Percentiles rank a stretch among this genome's conserved stretches.
phyloP scores from a whole-genome alignment of 2,888 invertebrate genomes.

The Eupithecia subumbrata region DNA sequence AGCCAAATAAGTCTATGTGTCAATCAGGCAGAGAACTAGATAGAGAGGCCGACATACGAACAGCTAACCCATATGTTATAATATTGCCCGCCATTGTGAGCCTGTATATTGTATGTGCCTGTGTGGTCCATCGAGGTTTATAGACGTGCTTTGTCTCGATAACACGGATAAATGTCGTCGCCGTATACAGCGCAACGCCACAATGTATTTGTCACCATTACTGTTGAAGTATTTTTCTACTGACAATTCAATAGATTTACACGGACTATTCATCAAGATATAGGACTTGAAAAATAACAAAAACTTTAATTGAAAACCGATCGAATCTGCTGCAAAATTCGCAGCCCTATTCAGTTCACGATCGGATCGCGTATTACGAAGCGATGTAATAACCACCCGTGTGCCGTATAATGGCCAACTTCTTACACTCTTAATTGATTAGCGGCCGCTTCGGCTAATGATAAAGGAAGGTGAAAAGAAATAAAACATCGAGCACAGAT shows the following conservation, averaged over 20 bases:
- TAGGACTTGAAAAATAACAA: constrained; percentile 57
- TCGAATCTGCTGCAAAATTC: constrained; percentile 77
- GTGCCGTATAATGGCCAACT: constrained; percentile 82
- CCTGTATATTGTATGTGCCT: constrained; percentile 69
- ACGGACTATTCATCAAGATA: constrained; percentile 38
- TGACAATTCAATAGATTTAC: constrained; percentile 50
- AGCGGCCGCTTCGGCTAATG: constrained; percentile 83
- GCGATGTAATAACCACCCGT: constrained; percentile 82
- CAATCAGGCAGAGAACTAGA: constrained; percentile 70
- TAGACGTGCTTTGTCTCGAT: constrained; percentile 81
- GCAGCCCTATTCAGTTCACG: constrained; percentile 82
- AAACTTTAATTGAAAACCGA: constrained; percentile 77
- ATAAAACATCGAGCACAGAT: constrained; percentile 78
- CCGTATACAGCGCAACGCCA: constrained; percentile 77
- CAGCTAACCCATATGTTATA: constrained; percentile 76
- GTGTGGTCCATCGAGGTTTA: constrained; percentile 83
- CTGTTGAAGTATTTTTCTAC: constrained; percentile 63
- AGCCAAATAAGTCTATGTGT: constrained; percentile 60
- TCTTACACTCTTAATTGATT: constrained; percentile 85
- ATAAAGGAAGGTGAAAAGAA: constrained; percentile 84
- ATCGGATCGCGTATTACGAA: constrained; percentile 81
- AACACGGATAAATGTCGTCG: constrained; percentile 82
- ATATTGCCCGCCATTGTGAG: constrained; percentile 75
- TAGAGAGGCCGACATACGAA: constrained; percentile 68
- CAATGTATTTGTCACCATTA: constrained; percentile 77